phyloP scores from a whole-genome alignment of 2,888 invertebrate genomes.

The Chelonus formosanus region DNA sequence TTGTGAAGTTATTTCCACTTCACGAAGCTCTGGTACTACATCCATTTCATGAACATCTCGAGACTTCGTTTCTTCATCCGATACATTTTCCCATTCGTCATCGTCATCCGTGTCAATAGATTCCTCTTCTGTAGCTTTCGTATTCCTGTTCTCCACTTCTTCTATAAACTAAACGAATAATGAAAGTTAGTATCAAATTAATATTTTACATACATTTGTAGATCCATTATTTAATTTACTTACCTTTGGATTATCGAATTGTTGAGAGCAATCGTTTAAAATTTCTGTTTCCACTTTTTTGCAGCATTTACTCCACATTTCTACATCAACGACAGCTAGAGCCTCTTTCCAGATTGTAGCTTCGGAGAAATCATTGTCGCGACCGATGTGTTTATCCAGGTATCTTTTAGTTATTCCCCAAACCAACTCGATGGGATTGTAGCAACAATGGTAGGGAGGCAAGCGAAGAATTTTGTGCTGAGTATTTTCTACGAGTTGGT shows the following conservation, averaged over 20 bases:
- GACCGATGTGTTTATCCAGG: conserved; percentile 1
- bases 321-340: not conserved
- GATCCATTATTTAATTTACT: not conserved
- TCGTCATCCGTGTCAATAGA: too few relatives aligned
- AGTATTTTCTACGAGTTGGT: not conserved
- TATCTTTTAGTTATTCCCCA: conserved; percentile 9
- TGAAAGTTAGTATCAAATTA: too few relatives aligned
- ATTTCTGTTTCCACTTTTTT: not conserved
- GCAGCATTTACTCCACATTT: conserved; percentile 5
- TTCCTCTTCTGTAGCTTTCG: too few relatives aligned
- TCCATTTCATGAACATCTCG: too few relatives aligned
- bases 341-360: not conserved
- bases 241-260: too few relatives aligned
- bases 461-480: conserved; percentile 8
- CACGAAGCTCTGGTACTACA: too few relatives aligned
- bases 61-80: too few relatives aligned
- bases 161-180: too few relatives aligned
- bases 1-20: too few relatives aligned
- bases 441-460: conserved; percentile 13
- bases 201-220: too few relatives aligned
- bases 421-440: conserved; percentile 16
- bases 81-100: too few relatives aligned
- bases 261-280: not conserved
- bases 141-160: too few relatives aligned
- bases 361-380: not conserved